Conservation (phyloP, 2,797 vertebrate genomes). For the Myotis planiceps region DNA sequence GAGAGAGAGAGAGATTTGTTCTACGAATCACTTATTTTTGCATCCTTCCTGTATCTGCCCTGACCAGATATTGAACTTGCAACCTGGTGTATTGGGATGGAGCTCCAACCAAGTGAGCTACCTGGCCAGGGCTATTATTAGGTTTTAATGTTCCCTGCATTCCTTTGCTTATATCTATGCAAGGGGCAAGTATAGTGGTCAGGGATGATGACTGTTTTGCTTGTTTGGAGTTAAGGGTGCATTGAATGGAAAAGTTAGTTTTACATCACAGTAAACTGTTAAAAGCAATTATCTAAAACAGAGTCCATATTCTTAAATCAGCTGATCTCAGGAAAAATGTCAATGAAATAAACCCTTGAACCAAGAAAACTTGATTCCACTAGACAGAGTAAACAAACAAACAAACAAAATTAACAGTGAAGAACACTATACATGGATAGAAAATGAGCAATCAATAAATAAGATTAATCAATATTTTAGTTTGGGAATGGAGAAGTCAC, state of each 20-base stretch:
- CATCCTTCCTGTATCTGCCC: no score
- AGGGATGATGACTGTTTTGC: neutral
- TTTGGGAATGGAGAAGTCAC: neutral
- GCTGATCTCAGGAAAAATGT: neutral
- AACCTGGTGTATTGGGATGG: no score
- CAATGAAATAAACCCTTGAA: neutral
- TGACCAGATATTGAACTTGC: no score
- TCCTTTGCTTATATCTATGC: neutral
- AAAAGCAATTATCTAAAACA: slow-evolving; percentile 12
- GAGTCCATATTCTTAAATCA: neutral
- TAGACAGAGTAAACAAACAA: neutral
- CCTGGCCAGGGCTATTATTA: neutral
- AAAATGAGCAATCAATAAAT: neutral
- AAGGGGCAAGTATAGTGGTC: neutral
- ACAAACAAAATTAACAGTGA: neutral
- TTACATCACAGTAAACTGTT: neutral
- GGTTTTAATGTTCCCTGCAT: neutral
- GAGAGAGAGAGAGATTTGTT: no score
- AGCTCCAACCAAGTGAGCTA: no score
- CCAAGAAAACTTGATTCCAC: neutral
- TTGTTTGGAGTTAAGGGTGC: neutral
- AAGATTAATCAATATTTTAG: neutral
- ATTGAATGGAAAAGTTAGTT: slow-evolving; percentile 29
- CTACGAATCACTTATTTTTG: no score
- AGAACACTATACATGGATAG: neutral